phyloP scores from a whole-genome alignment of 2,113 vertebrate species.

The Gopherus evgoodei region DNA sequence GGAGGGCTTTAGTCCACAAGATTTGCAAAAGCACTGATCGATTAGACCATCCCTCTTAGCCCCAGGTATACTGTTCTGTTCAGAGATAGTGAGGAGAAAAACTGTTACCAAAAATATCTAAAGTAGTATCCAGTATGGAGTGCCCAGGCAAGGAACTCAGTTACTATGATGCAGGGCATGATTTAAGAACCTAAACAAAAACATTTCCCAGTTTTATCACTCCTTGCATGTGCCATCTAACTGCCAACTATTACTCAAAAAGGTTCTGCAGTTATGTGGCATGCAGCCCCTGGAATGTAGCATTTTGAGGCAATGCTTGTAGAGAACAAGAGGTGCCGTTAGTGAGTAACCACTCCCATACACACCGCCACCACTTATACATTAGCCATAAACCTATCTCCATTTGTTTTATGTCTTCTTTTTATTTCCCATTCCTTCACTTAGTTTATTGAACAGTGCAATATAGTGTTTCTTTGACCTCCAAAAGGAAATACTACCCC shows the following conservation, averaged over 20 bases:
- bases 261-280: not conserved
- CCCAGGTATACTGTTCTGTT: not conserved
- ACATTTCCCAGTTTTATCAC: not conserved
- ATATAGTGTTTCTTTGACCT: constrained; percentile 47
- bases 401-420: not conserved
- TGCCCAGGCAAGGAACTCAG: not conserved
- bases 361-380: rapidly evolving
- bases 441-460: constrained; percentile 19
- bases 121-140: not conserved
- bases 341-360: rapidly evolving
- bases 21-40: not conserved
- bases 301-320: not conserved
- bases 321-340: not conserved
- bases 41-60: not conserved
- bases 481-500: constrained; percentile 40
- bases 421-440: not conserved
- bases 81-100: not conserved
- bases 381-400: not conserved
- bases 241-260: not conserved
- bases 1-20: not conserved
- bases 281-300: not conserved
- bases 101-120: not conserved
- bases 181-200: not conserved
- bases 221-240: not conserved
- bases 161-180: not conserved